Base-by-base conservation (phyloP, 1,140 invertebrate genomes). In the Pinna nobilis region DNA sequence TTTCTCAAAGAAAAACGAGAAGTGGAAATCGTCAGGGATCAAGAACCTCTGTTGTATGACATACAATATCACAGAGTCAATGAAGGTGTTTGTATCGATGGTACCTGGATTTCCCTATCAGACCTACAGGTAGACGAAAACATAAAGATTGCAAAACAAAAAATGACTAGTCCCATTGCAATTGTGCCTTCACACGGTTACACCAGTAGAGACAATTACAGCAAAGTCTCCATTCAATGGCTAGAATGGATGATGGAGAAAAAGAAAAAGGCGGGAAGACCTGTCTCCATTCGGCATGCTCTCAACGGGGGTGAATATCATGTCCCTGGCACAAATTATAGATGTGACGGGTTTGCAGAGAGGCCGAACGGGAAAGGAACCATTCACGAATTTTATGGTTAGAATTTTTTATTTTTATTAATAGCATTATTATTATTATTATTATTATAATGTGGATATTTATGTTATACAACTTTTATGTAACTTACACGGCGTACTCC, bases 151-250 rank as follows among this genome's bases (percentile, higher is more conserved):
- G 59, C 33, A 20, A 61, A 61, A 61, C 59, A 20, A 41, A 15
- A 61, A 20, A 39, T 61, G n/a, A 39, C 18, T 3, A 55, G 57
- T n/a, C 47, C 44, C 25, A 51, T 74, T 7, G 65, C 55, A 47
- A 41, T 63, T 47, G 65, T 74, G 33, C 71, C 71, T 3, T 41
- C 51, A 7, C 33, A 63, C n/a, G 71, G 64, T 15, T 74, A 74
- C 28, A 11, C 15, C 7, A 72, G 59, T 44, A 39, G 57, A 28
- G 64, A 74, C 20, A 60, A 68, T 33, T 66, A 61, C 57, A 67
- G 63, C 30, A 67, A 74, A n/a, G 25, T 44, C n/a, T 61, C 57
- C 1, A 74, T 68, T 18, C 18, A 74, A 33, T 74, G 71, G 71
- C 20, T 74, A 20, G 71, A 74, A 68, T 63, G 64, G 71, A 11